Evolutionary conservation across 2,797 vertebrate genomes (phyloP).

Genomic region (Phylloscopus collybita): DNA sequence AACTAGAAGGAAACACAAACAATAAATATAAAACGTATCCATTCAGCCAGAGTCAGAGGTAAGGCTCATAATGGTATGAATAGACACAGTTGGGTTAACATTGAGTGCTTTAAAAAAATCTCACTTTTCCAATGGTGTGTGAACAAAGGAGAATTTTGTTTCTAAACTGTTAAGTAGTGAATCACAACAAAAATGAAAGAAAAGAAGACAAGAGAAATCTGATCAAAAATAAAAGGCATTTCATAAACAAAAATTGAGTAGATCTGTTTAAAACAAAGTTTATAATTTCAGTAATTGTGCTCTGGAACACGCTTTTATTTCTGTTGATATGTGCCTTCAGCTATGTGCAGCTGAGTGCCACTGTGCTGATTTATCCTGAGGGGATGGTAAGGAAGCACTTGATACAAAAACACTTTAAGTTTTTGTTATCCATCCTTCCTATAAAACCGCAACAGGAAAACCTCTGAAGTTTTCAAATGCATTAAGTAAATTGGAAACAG

Average conservation of each 20-base stretch:
- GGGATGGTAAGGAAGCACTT: background rate
- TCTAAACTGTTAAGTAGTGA: background rate
- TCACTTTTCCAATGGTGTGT: background rate
- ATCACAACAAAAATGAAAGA: background rate
- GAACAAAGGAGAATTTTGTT: background rate
- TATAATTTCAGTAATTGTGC: background rate
- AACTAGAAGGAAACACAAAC: background rate
- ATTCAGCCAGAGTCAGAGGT: background rate
- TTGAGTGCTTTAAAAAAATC: background rate
- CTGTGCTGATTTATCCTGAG: background rate
- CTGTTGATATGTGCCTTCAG: background rate
- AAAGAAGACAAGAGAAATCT: background rate
- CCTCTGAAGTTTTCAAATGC: background rate
- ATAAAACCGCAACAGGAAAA: background rate
- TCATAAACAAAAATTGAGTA: background rate
- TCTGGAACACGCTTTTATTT: background rate
- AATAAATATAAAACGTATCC: background rate
- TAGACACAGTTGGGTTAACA: background rate
- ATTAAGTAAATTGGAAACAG: background rate
- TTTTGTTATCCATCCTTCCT: background rate
- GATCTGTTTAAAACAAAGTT: background rate
- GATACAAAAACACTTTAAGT: background rate
- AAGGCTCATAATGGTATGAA: background rate
- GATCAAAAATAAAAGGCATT: background rate
- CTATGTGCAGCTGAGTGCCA: background rate